Base-by-base conservation (phyloP, 2,113 vertebrate species). In the Pungitius pungitius region DNA sequence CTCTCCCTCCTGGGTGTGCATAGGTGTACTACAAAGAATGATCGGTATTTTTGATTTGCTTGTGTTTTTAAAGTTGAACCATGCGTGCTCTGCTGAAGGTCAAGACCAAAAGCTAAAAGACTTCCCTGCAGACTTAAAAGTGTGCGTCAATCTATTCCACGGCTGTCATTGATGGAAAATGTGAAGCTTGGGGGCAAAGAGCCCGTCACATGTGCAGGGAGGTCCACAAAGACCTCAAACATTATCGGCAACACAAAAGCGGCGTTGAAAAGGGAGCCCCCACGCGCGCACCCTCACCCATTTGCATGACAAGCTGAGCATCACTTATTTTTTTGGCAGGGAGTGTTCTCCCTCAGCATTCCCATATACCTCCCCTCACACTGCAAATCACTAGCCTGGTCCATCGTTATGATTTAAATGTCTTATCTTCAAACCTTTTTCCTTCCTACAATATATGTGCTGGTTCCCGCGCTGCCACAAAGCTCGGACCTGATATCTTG, bases 401-500 rank as follows among this genome's bases (percentile, higher is more conserved):
- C 73, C 61, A 64, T 85, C 73, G 75, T 80, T 75, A 56, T 85
- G 70, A 82, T 83, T 86, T 85, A 83, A 67, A 73, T 78, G 80
- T 71, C 78, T 70, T 63, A 60, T 64, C 51, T 64, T 57, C 42
- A 84, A 70, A 84, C 76, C 78, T 26, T 73, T 61, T 37, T n/a
- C 18, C 11, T 55, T 45, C 60, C 40, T 47, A 26, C 47, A 20
- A 8, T 27, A 61, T 47, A 47, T 65, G 24, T 64, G 40, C 13
- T 42, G 2, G 40, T 58, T 57, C 10, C 45, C 26, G 26, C 39
- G 26, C 18, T n/a, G 37, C 54, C 35, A 69, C 49, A 70, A 67
- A 58, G 30, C 26, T 69, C 69, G 13, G 12, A 35, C 30, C 47
- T 57, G 39, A 55, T 67, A 30, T 66, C 69, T 47, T 61, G 27